phyloP scores from a whole-genome alignment of 2,888 invertebrate genomes.

The Amblyteles armatorius region DNA sequence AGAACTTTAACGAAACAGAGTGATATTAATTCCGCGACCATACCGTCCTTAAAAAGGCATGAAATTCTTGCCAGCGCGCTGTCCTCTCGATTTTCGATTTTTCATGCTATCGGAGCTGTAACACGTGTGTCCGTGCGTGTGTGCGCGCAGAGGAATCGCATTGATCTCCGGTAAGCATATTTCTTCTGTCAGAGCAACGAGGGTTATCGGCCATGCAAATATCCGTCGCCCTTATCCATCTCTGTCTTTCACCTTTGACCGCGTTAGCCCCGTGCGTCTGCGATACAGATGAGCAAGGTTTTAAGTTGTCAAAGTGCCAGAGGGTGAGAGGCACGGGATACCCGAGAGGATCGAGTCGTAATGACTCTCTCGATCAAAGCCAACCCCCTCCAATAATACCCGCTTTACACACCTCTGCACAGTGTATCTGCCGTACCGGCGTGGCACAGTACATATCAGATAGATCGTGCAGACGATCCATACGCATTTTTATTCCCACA shows the following conservation, averaged over 20 bases:
- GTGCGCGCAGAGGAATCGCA: slow-evolving; percentile 7
- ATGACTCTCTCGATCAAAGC: slow-evolving; percentile 65
- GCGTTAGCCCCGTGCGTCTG: slow-evolving; percentile 28
- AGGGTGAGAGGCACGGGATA: slow-evolving; percentile 47
- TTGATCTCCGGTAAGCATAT: slow-evolving; percentile 54
- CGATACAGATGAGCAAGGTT: slow-evolving; percentile 62
- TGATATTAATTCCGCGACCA: not conserved
- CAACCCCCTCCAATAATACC: slow-evolving; percentile 46
- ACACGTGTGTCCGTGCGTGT: not conserved
- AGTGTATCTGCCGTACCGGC: not conserved
- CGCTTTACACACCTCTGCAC: not conserved
- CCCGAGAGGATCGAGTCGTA: slow-evolving; percentile 58
- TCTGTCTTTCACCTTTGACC: slow-evolving; percentile 39
- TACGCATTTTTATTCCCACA: slow-evolving; percentile 48
- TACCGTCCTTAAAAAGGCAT: not conserved
- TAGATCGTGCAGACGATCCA: slow-evolving; percentile 37
- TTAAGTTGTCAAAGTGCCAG: slow-evolving; percentile 65
- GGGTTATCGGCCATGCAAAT: slow-evolving; percentile 41
- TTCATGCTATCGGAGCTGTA: not conserved
- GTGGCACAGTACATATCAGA: not conserved
- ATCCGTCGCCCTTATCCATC: slow-evolving; percentile 46
- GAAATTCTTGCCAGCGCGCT: not conserved
- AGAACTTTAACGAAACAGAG: no score
- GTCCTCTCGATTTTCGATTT: not conserved
- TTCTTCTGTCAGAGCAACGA: slow-evolving; percentile 32